Conservation (phyloP, 2,797 vertebrate genomes). For the Pseudomugil gertrudae region DNA sequence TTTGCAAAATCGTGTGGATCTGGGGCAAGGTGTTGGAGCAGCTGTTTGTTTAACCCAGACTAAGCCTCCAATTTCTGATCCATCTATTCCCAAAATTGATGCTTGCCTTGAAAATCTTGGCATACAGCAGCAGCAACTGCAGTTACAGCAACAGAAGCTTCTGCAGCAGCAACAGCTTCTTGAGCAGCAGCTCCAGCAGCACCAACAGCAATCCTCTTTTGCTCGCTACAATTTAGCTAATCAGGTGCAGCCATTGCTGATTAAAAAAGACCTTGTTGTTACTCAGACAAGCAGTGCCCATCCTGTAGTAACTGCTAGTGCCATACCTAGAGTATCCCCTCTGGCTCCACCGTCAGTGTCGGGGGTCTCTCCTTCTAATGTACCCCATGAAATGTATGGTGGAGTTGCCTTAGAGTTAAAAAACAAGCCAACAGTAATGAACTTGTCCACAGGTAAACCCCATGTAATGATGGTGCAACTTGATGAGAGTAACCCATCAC, state of each 20-base stretch:
- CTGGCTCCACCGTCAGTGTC: slow-evolving; percentile 79
- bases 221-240: slow-evolving; percentile 91
- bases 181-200: slow-evolving; percentile 85
- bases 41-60: slow-evolving; percentile 93
- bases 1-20: slow-evolving; percentile 93
- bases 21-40: slow-evolving; percentile 91
- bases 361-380: slow-evolving; percentile 64
- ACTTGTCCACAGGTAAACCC: slow-evolving; percentile 87
- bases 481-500: slow-evolving; percentile 84
- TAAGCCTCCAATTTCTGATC: slow-evolving; percentile 83
- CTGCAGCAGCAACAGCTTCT: slow-evolving; percentile 81
- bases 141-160: slow-evolving; percentile 81
- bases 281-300: slow-evolving; percentile 85
- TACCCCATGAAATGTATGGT: slow-evolving; percentile 84
- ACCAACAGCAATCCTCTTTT: slow-evolving; percentile 88
- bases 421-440: slow-evolving; percentile 86
- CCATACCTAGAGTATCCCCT: slow-evolving; percentile 85
- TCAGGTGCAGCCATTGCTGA: slow-evolving; percentile 86
- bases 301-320: slow-evolving; percentile 76
- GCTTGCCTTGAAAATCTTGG: slow-evolving; percentile 88
- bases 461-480: slow-evolving; percentile 97
- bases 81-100: slow-evolving; percentile 83
- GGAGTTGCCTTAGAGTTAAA: slow-evolving; percentile 89
- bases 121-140: slow-evolving; percentile 85
- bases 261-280: slow-evolving; percentile 90